These are phyloP conservation scores for Sebastolobus alascanus DNA, from an alignment of 2,797 vertebrate species.

Conservation along the genomic window DNA sequence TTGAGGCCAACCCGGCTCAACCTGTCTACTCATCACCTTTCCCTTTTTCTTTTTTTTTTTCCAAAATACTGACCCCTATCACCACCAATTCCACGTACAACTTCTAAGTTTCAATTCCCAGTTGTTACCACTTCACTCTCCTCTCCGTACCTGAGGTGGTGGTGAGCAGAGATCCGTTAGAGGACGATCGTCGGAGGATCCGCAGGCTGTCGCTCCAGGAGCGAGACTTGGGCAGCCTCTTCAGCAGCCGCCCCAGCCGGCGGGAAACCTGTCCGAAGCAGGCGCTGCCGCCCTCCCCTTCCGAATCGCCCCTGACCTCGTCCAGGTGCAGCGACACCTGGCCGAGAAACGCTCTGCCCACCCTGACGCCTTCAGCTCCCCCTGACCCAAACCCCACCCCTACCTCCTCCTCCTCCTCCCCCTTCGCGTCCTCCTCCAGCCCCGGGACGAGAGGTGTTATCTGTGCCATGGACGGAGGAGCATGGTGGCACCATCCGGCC, in stretches of 20 bases:
- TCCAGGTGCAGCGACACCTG: slow-evolving; percentile 71
- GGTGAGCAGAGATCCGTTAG: slow-evolving; percentile 84
- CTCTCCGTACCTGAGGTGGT: slow-evolving; percentile 86
- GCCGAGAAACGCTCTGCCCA: slow-evolving; percentile 70
- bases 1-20: slow-evolving; percentile 49
- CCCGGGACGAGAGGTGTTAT: slow-evolving; percentile 71
- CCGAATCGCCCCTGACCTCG: slow-evolving; percentile 79
- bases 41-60: slow-evolving; percentile 3
- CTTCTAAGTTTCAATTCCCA: background rate
- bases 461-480: slow-evolving; percentile 76
- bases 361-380: slow-evolving; percentile 67
- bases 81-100: background rate
- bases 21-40: slow-evolving; percentile 69
- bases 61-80: slow-evolving; percentile 10
- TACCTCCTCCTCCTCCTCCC: slow-evolving; percentile 75
- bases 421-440: background rate
- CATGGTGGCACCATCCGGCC: slow-evolving; percentile 75
- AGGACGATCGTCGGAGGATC: slow-evolving; percentile 83
- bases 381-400: slow-evolving; percentile 62
- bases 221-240: slow-evolving; percentile 89
- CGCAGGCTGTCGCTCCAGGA: slow-evolving; percentile 86
- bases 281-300: slow-evolving; percentile 76
- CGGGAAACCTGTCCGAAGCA: slow-evolving; percentile 91
- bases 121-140: background rate
- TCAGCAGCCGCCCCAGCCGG: slow-evolving; percentile 88